Evolutionary conservation across 2,113 vertebrate genomes (phyloP).

Genomic region (Pogona vitticeps): DNA sequence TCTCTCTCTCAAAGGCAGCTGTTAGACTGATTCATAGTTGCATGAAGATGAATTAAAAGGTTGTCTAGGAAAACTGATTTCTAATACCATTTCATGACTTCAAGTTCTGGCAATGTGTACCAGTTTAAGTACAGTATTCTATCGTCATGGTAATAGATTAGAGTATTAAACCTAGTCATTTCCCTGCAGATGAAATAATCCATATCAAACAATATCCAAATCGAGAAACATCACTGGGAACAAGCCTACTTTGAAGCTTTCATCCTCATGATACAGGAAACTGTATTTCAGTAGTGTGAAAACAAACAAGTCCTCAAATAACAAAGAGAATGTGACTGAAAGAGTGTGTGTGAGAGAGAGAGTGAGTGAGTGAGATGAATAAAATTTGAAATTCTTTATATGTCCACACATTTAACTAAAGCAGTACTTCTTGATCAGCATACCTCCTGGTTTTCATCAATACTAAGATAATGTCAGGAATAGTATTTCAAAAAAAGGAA

Average conservation of each 20-base stretch:
- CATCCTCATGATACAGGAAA: not conserved
- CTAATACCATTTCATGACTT: not conserved
- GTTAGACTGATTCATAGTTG: not conserved
- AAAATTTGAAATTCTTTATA: no score
- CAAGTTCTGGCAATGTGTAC: not conserved
- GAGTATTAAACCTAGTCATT: not conserved
- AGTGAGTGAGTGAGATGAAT: no score
- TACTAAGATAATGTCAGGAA: not conserved
- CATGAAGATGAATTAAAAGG: not conserved
- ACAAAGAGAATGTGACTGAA: no score
- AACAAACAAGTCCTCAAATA: not conserved
- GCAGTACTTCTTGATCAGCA: not conserved
- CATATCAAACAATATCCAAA: not conserved
- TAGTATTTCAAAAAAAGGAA: not conserved
- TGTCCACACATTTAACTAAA: no score
- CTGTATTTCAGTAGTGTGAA: not conserved
- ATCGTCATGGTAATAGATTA: not conserved
- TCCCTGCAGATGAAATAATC: not conserved
- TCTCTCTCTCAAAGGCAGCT: not conserved
- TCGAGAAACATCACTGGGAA: not conserved
- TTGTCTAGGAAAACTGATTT: not conserved
- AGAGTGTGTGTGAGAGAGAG: no score
- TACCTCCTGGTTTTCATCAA: not conserved
- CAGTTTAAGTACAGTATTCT: no score
- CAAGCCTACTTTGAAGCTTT: not conserved